A percentile compares a stretch with the other conserved stretches of the same genome.
phyloP scores from a whole-genome alignment of 2,113 vertebrate genomes.

The Carollia perspicillata region DNA sequence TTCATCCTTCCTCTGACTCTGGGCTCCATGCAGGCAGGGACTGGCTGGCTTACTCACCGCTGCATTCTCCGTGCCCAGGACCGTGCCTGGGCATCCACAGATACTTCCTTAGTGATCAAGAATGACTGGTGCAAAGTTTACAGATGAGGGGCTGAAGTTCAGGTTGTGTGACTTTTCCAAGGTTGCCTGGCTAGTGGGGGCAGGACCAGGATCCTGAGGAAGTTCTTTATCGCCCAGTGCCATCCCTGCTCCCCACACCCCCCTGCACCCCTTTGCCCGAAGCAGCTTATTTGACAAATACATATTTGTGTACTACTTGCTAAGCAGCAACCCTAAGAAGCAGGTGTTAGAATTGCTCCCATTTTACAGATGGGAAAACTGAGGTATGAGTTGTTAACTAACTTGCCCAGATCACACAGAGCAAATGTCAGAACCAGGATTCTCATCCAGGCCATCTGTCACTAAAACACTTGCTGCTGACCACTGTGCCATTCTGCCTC shows the following conservation, averaged over 20 bases:
- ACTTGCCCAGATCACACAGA: neutral
- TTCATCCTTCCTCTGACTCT: neutral
- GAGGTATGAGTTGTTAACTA: neutral
- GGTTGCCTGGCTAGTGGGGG: neutral
- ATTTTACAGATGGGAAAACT: neutral
- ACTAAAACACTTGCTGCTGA: accelerated
- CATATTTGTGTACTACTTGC: neutral
- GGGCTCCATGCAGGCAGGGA: neutral
- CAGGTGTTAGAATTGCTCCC: neutral
- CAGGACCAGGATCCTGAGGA: neutral
- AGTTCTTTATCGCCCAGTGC: neutral
- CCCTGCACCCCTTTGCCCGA: neutral
- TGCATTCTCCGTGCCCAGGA: neutral
- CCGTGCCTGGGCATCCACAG: neutral
- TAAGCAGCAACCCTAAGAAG: neutral
- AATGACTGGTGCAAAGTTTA: neutral
- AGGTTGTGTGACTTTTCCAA: neutral
- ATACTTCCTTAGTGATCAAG: neutral
- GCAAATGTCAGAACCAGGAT: neutral
- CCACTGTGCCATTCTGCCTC: neutral
- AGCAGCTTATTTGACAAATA: neutral
- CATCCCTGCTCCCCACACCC: neutral
- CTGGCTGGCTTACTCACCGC: accelerated
- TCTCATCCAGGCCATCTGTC: neutral
- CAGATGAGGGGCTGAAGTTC: neutral